Evolutionary conservation across 2,888 invertebrate genomes (phyloP), one percentile per base, ranked within the genome.

Genomic region (Diloba caeruleocephala): DNA sequence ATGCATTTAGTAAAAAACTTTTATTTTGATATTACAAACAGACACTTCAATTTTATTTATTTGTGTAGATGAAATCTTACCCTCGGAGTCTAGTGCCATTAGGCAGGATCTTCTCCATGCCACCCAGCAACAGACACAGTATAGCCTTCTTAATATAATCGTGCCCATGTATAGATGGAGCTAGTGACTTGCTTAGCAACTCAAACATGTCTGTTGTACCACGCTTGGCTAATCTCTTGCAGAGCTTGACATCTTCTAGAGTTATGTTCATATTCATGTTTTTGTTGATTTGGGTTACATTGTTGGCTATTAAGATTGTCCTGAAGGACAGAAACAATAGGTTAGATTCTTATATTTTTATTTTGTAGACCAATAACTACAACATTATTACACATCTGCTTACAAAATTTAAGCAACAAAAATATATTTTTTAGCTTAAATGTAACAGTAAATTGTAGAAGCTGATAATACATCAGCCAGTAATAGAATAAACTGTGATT

Each of bases 81-180:
- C 97, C 99, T 93, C 99, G 95, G 0, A 99, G 94, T 51, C 99
- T 95, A 0, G 98, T 98, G 42, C 98, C 98, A 88, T 98, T 99
- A 1, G 97, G 96, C 58, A 99, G 88, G 28, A 97, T 93, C 90
- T 99, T 99, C 90, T 99, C 99, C 65, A 97, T 97, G 0, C 99
- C 99, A 0, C 99, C 99, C 4, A 99, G 93, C 48, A 99, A 87
- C 78, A 99, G 94, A 81, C 99, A 99, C 17, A 99, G 93, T 57
- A 99, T 97, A 0, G 99, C 99, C 82, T 97, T 97, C 89, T 99
- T 99, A 5, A 99, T 98, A 80, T 96, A 98, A 19, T 98, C 97
- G 78, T 99, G 98, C 0, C 99, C 99, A 76, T 99, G 98, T 80
- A 99, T 99, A 0, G 99, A 99, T 0, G 99, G 99, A 0, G 99